Evolutionary conservation across 2,888 invertebrate species (phyloP), one percentile per base, ranked within the genome.

Genomic region (Hyalella azteca): DNA sequence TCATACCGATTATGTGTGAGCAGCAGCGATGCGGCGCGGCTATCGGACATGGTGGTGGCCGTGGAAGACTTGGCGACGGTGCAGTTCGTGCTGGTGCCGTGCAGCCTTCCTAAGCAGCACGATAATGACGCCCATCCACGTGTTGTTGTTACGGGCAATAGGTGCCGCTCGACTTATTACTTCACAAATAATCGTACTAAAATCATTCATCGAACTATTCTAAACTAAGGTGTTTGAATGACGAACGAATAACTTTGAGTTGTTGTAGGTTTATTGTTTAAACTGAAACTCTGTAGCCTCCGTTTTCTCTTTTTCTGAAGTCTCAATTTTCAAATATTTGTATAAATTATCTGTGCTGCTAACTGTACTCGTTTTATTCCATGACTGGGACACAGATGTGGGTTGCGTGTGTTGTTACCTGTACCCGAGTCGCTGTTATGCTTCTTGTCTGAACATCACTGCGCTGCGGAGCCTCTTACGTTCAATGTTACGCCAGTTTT

Each of bases 21-120:
- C 79, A 84, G 94, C 7, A 92, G 93, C 75, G 97, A 97, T 89
- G 93, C 93, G 80, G 94, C 95, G 84, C 97, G 97, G 95, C 93
- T 97, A 92, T 96, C 96, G 78, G 98, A 98, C 87, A 96, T 97
- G 96, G 93, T 94, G 9, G 93, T 97, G 0, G 97, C 96, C 0
- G 92, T 97, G 2, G 95, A 96, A 88, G 97, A 97, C 87, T 89
- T 97, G 86, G 92, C 93, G 82, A 93, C 94, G 0, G 95, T 97
- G 1, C 92, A 92, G 45, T 96, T 96, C 87, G 92, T 91, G 11
- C 88, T 96, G 60, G 89, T 87, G 39, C 85, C 85, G 11, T 82
- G 81, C 73, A 80, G 78, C 81, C 40, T 54, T 50, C 79, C 32
- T 4, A 36, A 60, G 32, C 9, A 19, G 15, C 32, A 7, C 4